Evolutionary conservation across 2,113 vertebrate species (phyloP).

Genomic region (Pagrus major): DNA sequence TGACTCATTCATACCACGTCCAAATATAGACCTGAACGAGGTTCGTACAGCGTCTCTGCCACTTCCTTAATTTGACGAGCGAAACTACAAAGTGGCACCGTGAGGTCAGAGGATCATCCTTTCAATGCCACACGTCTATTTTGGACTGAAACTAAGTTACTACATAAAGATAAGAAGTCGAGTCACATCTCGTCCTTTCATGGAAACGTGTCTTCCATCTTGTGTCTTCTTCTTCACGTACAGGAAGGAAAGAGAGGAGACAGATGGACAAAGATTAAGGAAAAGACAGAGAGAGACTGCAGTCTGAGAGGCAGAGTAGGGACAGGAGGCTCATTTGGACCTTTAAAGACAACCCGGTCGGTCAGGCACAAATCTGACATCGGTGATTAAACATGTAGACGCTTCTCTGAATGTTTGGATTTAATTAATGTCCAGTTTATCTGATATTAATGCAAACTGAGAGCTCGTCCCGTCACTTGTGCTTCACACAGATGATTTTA

Average conservation of each 20-base stretch:
- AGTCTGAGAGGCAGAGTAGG: slow-evolving; percentile 38
- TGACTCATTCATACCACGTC: slow-evolving; percentile 12
- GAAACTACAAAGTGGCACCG: background rate
- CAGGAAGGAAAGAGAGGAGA: slow-evolving; percentile 26
- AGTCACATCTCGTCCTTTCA: background rate
- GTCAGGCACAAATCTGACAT: slow-evolving; percentile 23
- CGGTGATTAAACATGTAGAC: background rate
- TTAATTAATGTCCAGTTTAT: background rate
- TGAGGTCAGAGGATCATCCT: background rate
- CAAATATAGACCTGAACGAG: slow-evolving; percentile 45
- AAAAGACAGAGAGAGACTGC: background rate
- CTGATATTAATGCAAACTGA: background rate
- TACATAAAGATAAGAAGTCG: background rate
- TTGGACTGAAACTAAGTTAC: background rate
- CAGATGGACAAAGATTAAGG: slow-evolving; percentile 20
- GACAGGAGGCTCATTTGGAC: slow-evolving; percentile 31
- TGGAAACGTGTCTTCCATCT: background rate
- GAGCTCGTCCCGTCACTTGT: background rate
- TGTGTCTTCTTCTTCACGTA: slow-evolving; percentile 14
- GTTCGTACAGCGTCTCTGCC: background rate
- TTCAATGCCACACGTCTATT: background rate
- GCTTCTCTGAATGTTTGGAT: background rate
- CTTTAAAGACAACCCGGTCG: slow-evolving; percentile 26
- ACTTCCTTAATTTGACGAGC: slow-evolving; percentile 3
- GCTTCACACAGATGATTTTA: background rate